These are phyloP conservation scores for Lepeophtheirus nordmannii DNA, from an alignment of 2,888 invertebrate genomes.

Conservation along the genomic window DNA sequence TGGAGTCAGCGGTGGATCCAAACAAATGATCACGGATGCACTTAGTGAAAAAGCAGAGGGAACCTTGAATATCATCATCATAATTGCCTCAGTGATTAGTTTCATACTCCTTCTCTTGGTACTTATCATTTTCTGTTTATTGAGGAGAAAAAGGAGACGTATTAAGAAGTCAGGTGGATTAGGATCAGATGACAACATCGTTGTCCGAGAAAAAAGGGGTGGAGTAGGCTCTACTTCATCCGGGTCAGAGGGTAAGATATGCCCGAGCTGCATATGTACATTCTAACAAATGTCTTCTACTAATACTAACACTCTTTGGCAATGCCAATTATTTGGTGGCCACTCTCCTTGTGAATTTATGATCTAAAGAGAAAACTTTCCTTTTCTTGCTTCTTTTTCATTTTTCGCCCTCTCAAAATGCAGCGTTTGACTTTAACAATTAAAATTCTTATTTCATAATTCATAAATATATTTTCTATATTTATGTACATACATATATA, in stretches of 20 bases:
- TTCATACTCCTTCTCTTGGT: neutral
- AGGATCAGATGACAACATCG: neutral
- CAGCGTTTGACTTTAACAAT: neutral
- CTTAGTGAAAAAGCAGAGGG: neutral
- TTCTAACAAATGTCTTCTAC: neutral
- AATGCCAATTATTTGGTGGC: too few relatives aligned
- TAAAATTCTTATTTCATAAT: slow-evolving; percentile 6
- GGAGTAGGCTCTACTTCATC: neutral
- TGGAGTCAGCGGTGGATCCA: neutral
- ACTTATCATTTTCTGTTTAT: neutral
- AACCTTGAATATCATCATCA: neutral
- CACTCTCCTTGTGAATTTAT: too few relatives aligned
- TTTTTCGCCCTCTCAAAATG: too few relatives aligned
- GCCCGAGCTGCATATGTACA: neutral
- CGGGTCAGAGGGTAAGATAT: neutral
- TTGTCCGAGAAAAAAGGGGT: slow-evolving; percentile 2
- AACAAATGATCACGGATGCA: neutral
- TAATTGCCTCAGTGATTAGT: neutral
- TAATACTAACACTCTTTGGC: too few relatives aligned
- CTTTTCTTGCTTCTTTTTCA: too few relatives aligned
- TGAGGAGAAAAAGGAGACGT: neutral
- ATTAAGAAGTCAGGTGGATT: neutral
- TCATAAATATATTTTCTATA: neutral
- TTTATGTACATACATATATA: too few relatives aligned
- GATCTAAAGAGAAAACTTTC: too few relatives aligned